Percentiles rank a stretch among this genome's conserved stretches.
phyloP scores from a whole-genome alignment of 1,140 invertebrate genomes.

The Littorina saxatilis region DNA sequence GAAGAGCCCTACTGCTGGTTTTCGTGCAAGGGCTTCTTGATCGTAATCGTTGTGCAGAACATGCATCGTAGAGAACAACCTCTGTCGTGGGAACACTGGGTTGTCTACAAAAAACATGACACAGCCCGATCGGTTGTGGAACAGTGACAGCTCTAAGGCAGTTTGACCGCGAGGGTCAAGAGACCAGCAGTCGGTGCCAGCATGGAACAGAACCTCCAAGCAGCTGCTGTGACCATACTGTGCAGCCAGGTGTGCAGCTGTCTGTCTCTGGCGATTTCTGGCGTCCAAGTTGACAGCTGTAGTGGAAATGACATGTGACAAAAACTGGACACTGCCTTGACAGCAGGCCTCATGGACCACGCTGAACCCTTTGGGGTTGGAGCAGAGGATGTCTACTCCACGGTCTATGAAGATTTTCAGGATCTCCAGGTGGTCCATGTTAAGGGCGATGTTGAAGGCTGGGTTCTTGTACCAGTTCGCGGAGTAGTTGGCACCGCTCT shows the following conservation, averaged over 20 bases:
- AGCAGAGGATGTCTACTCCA: background rate
- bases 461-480: conserved; percentile 16
- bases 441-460: conserved; percentile 20
- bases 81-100: background rate
- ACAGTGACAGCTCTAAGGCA: conserved; percentile 6
- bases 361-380: conserved; percentile 3
- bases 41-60: conserved; percentile 7
- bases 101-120: conserved; percentile 18
- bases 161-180: background rate
- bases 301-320: background rate
- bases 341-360: conserved; percentile 1
- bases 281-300: background rate
- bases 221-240: conserved; percentile 11
- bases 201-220: conserved; percentile 25
- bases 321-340: background rate
- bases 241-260: conserved; percentile 11
- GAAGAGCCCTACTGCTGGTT: background rate
- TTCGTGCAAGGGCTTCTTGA: background rate
- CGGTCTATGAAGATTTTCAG: conserved; percentile 1
- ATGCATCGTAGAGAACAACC: background rate
- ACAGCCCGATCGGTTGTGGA: conserved; percentile 5
- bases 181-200: conserved; percentile 2
- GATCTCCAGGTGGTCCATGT: conserved; percentile 23
- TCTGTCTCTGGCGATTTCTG: background rate
- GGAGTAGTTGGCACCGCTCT: conserved; percentile 14